Percentiles rank a stretch among this genome's conserved stretches.
These are phyloP conservation scores for Graptemys geographica DNA, from an alignment of 2,797 vertebrate genomes.

Conservation along the genomic window DNA sequence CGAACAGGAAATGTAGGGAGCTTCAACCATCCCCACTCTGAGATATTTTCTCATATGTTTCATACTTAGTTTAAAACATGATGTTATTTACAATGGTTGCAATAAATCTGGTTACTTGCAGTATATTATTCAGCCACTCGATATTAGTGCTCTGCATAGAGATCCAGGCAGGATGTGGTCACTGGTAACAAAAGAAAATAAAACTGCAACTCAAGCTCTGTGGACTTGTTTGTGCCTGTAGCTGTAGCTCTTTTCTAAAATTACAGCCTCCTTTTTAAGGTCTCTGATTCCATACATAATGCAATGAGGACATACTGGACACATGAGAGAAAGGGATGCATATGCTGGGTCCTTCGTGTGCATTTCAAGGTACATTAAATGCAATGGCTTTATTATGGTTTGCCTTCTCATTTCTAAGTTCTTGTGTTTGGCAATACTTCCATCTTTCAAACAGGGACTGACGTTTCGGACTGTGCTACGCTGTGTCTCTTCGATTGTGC, in stretches of 20 bases:
- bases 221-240: background rate
- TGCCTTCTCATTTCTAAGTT: background rate
- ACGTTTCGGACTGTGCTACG: background rate
- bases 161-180: fast-evolving
- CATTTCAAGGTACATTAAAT: background rate
- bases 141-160: background rate
- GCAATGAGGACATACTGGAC: background rate
- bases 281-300: background rate
- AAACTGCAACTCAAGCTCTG: fast-evolving
- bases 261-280: background rate
- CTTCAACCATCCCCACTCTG: background rate
- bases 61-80: background rate
- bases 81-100: background rate
- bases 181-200: background rate
- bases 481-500: background rate
- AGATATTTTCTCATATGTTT: background rate
- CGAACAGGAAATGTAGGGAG: fast-evolving
- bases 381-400: background rate
- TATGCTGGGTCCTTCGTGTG: background rate
- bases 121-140: background rate
- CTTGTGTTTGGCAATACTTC: background rate
- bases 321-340: background rate
- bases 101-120: fast-evolving
- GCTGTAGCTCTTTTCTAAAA: background rate
- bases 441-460: background rate